Percentiles rank a stretch among this genome's conserved stretches.
Evolutionary conservation across 2,888 invertebrate species (phyloP).

Genomic region (Synergus laeviventris): DNA sequence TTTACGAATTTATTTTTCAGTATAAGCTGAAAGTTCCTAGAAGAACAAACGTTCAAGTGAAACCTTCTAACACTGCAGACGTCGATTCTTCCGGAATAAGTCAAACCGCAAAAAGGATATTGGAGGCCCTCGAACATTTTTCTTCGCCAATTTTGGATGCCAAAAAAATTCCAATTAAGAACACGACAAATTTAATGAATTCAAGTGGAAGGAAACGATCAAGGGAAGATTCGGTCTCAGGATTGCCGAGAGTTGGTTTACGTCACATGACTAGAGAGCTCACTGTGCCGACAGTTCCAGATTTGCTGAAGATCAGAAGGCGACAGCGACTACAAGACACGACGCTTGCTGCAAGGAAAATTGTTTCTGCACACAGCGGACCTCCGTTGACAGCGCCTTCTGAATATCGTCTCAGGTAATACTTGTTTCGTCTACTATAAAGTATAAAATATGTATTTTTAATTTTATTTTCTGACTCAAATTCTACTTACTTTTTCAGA

Average conservation of each 20-base stretch:
- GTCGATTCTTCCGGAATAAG: conserved; percentile 79
- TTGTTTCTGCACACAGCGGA: conserved; percentile 76
- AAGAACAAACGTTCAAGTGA: conserved; percentile 75
- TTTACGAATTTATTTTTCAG: conserved; percentile 49
- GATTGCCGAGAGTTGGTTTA: conserved; percentile 66
- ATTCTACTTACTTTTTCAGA: conserved; percentile 53
- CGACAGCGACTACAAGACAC: conserved; percentile 80
- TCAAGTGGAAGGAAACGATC: conserved; percentile 57
- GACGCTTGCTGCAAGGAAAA: conserved; percentile 80
- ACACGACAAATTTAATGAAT: conserved; percentile 61
- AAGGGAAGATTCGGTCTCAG: conserved; percentile 57
- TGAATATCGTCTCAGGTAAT: conserved; percentile 69
- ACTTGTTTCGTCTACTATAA: neutral
- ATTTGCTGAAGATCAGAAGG: conserved; percentile 80
- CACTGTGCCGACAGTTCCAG: conserved; percentile 81
- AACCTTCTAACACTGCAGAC: conserved; percentile 73
- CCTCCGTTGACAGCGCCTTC: conserved; percentile 53
- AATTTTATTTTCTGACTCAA: neutral
- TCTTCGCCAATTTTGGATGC: conserved; percentile 89
- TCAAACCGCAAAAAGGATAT: conserved; percentile 86
- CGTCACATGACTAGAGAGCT: conserved; percentile 76
- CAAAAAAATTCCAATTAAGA: conserved; percentile 83
- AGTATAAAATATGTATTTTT: neutral
- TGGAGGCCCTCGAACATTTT: conserved; percentile 88
- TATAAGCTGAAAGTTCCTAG: conserved; percentile 67